Evolutionary conservation across 2,888 invertebrate species (phyloP), one percentile per base, ranked within the genome.

Genomic region (Cosmorhoe ocellata): DNA sequence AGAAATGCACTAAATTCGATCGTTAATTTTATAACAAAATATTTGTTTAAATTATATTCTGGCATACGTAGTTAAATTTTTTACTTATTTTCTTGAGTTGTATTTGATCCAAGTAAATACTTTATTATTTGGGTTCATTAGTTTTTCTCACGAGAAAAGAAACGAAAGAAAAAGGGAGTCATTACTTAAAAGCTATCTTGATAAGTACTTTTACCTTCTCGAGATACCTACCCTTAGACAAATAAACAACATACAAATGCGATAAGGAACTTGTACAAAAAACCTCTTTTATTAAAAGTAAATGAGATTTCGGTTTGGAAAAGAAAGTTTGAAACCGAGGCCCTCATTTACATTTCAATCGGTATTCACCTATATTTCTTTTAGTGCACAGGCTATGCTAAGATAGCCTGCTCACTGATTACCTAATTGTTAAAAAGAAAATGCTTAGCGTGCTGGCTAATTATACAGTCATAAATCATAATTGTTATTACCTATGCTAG

Each of bases 321-420:
- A 69, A 64, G 64, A 69, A 74, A 75, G 68, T 76, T 78, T 70
- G 72, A 71, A 81, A 83, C 76, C 74, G 76, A 76, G 66, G 76
- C 74, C 75, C 70, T 81, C 77, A 86, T 86, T 87, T 86, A 73
- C 83, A 86, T 86, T 81, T 88, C 88, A 86, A 89, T 88, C 79
- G 82, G 69, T 76, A 75, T 76, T 77, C 48, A 79, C 77, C 79
- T 79, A 78, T 78, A 78, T 68, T 76, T 75, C 68, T 58, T 69
- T 71, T 74, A 62, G 58, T 61, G 51, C 55, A 53, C 45, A 59
- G 60, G 51, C 53, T 1, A 11, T 13, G 9, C 22, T 11, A 22
- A 26, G 34, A 32, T 9, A 48, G 48, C 36, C 13, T 2, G 22
- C 3, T 8, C 34, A 50, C 8, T 37, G 11, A 30, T 32, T 32